Evolutionary conservation across 2,888 invertebrate genomes (phyloP).

Genomic region (Drosophila prostipennis): DNA sequence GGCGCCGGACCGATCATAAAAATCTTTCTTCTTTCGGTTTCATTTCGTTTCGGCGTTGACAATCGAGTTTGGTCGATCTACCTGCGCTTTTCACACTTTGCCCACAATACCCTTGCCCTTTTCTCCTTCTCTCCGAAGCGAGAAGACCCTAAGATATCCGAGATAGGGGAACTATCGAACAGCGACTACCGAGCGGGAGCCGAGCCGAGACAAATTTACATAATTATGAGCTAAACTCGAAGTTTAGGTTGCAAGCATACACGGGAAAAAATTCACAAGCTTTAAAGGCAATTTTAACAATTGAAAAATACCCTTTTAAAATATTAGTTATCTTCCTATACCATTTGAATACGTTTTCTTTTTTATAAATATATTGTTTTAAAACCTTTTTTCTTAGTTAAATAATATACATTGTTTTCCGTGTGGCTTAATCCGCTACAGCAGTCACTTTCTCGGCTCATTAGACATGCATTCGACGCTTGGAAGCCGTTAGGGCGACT

Average conservation of each 20-base stretch:
- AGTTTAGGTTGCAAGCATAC: conserved; percentile 10
- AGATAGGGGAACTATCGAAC: conserved; percentile 24
- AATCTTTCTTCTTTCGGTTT: conserved; percentile 52
- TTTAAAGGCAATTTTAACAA: too few relatives aligned
- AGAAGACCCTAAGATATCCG: not conserved
- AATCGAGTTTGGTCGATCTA: conserved; percentile 56
- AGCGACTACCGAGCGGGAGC: conserved; percentile 64
- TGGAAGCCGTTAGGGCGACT: conserved; percentile 69
- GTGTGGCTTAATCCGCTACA: conserved; percentile 26
- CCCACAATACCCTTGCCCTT: conserved; percentile 54
- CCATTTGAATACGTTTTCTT: too few relatives aligned
- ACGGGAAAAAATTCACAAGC: conserved; percentile 4
- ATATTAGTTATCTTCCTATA: too few relatives aligned
- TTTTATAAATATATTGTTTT: too few relatives aligned
- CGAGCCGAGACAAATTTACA: conserved; percentile 70
- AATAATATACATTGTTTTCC: not conserved
- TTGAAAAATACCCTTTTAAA: too few relatives aligned
- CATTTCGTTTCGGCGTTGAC: conserved; percentile 47
- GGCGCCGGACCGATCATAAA: conserved; percentile 78
- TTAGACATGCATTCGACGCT: conserved; percentile 71
- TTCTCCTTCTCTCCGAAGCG: conserved; percentile 1
- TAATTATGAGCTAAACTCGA: conserved; percentile 72
- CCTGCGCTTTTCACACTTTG: conserved; percentile 73
- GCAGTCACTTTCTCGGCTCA: conserved; percentile 72
- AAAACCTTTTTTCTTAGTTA: too few relatives aligned